Base-by-base conservation (phyloP, 2,797 vertebrate genomes). In the Synaphobranchus kaupii region DNA sequence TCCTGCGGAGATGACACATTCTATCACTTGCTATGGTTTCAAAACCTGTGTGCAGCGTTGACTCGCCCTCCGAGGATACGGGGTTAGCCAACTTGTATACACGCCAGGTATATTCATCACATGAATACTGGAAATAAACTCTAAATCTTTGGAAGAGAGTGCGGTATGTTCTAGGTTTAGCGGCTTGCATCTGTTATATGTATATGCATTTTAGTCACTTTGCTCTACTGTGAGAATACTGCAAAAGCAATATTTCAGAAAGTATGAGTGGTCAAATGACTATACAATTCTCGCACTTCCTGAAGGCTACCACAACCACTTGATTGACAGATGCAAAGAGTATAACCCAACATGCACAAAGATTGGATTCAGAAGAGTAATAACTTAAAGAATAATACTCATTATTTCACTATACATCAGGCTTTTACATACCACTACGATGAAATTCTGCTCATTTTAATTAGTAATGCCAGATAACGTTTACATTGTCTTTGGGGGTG, bases 281-380 rank as follows among this genome's bases (percentile, higher is more conserved):
- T 25, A 80, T 47, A 17, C 34, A 80, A 90, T 90, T 88, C 89
- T 89, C 86, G 89, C 68, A 89, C 90, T 89, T 88, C 87, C 91
- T 88, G 84, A 80, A 87, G 83, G 78, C 88, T 86, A 86, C 89
- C 20, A 83, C 80, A 48, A 85, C 71, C 44, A 31, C 22, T 1
- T n/a, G 22, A 20, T 22, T 73, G 68, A 73, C 68, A 71, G 22
- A 34, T 13, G 44, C 10, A 48, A n/a, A 80, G 39, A 80, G 44
- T 25, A 3, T 7, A 80, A 48, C 39, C 39, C 6, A 25, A 47
- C 76, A 80, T 20, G 44, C 76, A 80, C 44, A 34, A 13, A 3
- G 31, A 76, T 17, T 31, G 39, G 39, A 76, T 76, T 20, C 63
- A 68, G 25, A 25, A 2, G 63, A 68, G n/a, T 7, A 68, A 28